Evolutionary conservation across 2,888 invertebrate species (phyloP), one percentile per base, ranked within the genome.

Genomic region (Allygus modestus): DNA sequence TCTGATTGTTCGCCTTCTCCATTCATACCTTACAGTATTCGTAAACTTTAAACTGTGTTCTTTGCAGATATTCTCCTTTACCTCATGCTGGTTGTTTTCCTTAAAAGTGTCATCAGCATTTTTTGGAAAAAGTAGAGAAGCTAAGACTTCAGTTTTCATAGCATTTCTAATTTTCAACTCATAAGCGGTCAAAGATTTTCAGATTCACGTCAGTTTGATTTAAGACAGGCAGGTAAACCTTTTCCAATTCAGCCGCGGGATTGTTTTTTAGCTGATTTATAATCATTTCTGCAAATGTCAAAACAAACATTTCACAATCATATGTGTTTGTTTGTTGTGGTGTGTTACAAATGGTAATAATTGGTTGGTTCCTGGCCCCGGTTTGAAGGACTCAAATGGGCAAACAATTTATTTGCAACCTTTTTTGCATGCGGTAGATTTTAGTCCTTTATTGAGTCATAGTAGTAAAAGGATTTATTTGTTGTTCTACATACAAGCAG

Each of bases 291-390:
- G 5, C n/a, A 41, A 73, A n/a, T 7, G 12, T 1, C 11, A 73
- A 9, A 41, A 73, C 31, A 23, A 28, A 31, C 1, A 73, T 73
- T 0, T 41, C 73, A 73, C 73, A 73, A 17, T 73, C 73, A 20
- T 41, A 37, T 2, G 31, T 15, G 17, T 73, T 73, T 15, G 41
- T 41, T 23, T 73, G 41, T 23, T 73, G 73, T 20, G 73, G 73
- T 41, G 73, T 73, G 2, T 41, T 9, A 41, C 37, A 37, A 12
- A 41, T 41, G 1, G 43, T 73, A 1, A 73, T 9, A 4, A 31
- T 1, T 1, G 26, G n/a, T 1, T 1, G 26, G 65, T 17, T 65
- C 41, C n/a, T n/a, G 9, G n/a, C 9, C 20, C 2, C 0, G 26
- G 11, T n/a, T 73, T 41, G 73, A 73, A 0, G 11, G 11, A 23